These are phyloP conservation scores for Bombyx mori DNA, from an alignment of 1,140 invertebrate species.

Conservation along the genomic window DNA sequence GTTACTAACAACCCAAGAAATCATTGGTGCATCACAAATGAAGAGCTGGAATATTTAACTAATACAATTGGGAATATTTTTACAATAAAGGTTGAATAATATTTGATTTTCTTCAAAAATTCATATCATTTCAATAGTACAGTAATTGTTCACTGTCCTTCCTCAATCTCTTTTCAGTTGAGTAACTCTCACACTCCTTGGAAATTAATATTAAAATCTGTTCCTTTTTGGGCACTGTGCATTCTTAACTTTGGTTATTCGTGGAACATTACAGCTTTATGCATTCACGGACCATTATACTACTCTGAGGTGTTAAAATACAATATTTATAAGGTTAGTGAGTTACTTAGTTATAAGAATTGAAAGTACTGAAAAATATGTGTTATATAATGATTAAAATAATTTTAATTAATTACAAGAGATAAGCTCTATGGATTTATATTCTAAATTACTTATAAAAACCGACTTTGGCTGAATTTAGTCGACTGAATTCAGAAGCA, in stretches of 20 bases:
- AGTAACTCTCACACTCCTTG: slow-evolving; percentile 52
- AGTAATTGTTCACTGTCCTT: neutral
- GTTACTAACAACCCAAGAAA: slow-evolving; percentile 79
- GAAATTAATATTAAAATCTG: slow-evolving; percentile 47
- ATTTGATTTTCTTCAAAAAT: neutral
- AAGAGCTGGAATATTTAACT: slow-evolving; percentile 79
- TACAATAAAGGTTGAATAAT: slow-evolving; percentile 52
- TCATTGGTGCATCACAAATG: slow-evolving; percentile 81
- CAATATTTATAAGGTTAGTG: slow-evolving; percentile 47
- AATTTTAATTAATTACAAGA: too few relatives aligned
- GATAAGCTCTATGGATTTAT: too few relatives aligned
- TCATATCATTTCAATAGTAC: neutral
- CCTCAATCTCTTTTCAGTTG: slow-evolving; percentile 26
- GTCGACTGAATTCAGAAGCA: too few relatives aligned
- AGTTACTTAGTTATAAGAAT: neutral
- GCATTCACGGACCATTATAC: slow-evolving; percentile 50
- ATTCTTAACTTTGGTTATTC: slow-evolving; percentile 55
- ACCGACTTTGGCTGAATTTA: too few relatives aligned
- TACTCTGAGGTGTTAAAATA: slow-evolving; percentile 40
- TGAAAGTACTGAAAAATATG: too few relatives aligned
- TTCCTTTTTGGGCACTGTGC: slow-evolving; percentile 53
- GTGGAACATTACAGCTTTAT: slow-evolving; percentile 58
- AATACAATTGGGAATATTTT: slow-evolving; percentile 72
- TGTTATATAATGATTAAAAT: too few relatives aligned
- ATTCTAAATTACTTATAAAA: too few relatives aligned